Percentiles rank a stretch among this genome's conserved stretches.
Conservation (phyloP, 1,140 invertebrate species). For the Euglossa dilemma region DNA sequence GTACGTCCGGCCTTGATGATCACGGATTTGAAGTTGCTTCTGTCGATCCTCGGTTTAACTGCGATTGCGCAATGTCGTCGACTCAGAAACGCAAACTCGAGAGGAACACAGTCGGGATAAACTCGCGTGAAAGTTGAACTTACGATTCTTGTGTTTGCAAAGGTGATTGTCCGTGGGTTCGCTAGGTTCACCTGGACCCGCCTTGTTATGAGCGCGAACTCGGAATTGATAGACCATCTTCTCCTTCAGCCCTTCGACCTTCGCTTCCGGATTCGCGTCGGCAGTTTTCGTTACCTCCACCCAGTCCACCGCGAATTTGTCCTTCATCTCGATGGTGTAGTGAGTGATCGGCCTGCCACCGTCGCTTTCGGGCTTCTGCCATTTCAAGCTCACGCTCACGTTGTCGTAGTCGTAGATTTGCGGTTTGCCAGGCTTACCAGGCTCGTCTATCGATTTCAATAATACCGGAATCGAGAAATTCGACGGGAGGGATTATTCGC, state of each 20-base stretch:
- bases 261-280: constrained; percentile 89
- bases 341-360: constrained; percentile 97
- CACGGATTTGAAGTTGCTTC: constrained; percentile 92
- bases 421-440: constrained; percentile 94
- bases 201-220: constrained; percentile 95
- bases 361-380: constrained; percentile 94
- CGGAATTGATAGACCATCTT: constrained; percentile 97
- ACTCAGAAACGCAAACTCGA: too few species aligned
- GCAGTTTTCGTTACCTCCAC: constrained; percentile 91
- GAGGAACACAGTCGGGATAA: too few species aligned
- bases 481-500: not conserved
- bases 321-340: constrained; percentile 98
- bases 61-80: constrained; percentile 53
- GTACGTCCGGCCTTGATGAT: constrained; percentile 94
- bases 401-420: constrained; percentile 97
- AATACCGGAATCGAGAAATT: too few species aligned
- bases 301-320: constrained; percentile 96
- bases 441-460: too few species aligned
- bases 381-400: constrained; percentile 93
- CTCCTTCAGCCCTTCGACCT: constrained; percentile 95
- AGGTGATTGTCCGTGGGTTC: constrained; percentile 95
- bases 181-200: constrained; percentile 93
- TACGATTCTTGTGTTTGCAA: constrained; percentile 96
- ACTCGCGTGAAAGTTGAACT: constrained; percentile 83
- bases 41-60: constrained; percentile 96